Percentiles rank a stretch among this genome's conserved stretches.
phyloP scores from a whole-genome alignment of 2,113 vertebrate genomes.

The Passer domesticus region DNA sequence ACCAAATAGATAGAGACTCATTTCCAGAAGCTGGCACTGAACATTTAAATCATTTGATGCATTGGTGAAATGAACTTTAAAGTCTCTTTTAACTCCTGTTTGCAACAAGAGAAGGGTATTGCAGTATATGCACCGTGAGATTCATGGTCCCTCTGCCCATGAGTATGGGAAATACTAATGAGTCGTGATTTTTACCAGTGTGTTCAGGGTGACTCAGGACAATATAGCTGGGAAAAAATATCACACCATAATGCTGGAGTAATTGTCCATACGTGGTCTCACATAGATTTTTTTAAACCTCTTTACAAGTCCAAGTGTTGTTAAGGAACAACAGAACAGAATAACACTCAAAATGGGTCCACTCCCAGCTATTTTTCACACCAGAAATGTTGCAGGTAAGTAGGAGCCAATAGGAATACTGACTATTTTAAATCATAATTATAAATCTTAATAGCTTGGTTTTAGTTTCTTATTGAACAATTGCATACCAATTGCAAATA shows the following conservation, averaged over 20 bases:
- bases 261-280: neutral
- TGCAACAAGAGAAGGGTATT: neutral
- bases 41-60: neutral
- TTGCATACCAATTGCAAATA: neutral
- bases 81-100: neutral
- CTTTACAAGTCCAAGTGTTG: neutral
- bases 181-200: neutral
- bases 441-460: neutral
- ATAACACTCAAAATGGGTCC: neutral
- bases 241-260: neutral
- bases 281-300: neutral
- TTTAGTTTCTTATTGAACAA: neutral
- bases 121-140: neutral
- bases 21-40: neutral
- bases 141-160: neutral
- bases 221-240: neutral
- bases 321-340: neutral
- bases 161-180: neutral
- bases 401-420: neutral
- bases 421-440: neutral
- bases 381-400: neutral
- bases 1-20: neutral
- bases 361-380: neutral
- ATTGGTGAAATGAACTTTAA: neutral
- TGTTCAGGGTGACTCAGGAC: neutral